phyloP scores from a whole-genome alignment of 1,140 invertebrate species.

The Cyclargus thomasi region DNA sequence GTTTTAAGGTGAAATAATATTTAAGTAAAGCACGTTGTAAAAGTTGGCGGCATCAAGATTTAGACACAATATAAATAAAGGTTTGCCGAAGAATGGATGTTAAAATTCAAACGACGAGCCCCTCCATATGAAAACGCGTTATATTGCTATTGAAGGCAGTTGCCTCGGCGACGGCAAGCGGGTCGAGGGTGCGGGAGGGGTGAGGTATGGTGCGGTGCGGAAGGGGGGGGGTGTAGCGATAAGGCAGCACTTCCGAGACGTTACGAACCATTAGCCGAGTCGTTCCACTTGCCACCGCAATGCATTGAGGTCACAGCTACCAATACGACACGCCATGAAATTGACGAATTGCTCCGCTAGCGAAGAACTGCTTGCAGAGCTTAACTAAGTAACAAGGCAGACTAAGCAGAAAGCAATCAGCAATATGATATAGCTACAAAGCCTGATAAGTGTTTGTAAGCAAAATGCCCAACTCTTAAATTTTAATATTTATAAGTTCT shows the following conservation, averaged over 20 bases:
- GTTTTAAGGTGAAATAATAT: no score
- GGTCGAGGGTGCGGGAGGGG: constrained; percentile 37
- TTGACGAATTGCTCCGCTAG: not conserved
- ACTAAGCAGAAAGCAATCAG: not conserved
- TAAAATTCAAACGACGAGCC: no score
- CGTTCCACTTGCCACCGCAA: constrained; percentile 26
- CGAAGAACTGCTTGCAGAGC: no score
- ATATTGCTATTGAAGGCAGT: constrained; percentile 4
- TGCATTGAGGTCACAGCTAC: not conserved
- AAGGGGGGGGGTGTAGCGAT: constrained; percentile 33
- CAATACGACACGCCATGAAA: not conserved
- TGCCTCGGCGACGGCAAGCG: constrained; percentile 36
- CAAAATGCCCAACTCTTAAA: no score
- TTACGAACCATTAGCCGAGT: constrained; percentile 53
- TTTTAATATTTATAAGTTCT: no score
- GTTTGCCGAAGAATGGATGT: no score
- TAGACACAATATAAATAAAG: no score
- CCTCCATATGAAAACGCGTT: not conserved
- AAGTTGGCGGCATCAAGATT: no score
- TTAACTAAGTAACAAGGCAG: not conserved
- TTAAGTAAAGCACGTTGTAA: no score
- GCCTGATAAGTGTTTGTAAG: not conserved
- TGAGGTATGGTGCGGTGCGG: constrained; percentile 19
- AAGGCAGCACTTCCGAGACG: constrained; percentile 50
- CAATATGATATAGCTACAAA: not conserved